Conservation (phyloP, 2,888 invertebrate genomes). For the Apodemia hepburni region DNA sequence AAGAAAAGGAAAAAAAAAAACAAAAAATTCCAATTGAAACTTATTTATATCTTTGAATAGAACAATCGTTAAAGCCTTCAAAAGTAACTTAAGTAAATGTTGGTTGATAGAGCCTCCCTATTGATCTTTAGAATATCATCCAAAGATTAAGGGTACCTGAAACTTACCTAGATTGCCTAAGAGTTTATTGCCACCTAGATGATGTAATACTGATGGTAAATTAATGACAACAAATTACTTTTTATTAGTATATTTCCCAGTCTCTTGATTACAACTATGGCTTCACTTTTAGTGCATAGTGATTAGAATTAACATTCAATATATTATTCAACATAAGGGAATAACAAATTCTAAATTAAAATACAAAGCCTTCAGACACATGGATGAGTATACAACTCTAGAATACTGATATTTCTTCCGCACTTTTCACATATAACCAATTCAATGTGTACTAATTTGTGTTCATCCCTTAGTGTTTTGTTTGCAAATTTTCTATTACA, state of each 20-base stretch:
- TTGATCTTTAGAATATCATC: too few relatives aligned
- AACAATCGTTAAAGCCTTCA: too few relatives aligned
- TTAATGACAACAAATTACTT: too few relatives aligned
- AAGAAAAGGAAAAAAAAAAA: too few relatives aligned
- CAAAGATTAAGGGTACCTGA: too few relatives aligned
- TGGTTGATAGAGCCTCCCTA: too few relatives aligned
- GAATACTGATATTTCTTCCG: constrained; percentile 49
- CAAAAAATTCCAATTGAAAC: too few relatives aligned
- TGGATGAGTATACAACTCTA: constrained; percentile 44
- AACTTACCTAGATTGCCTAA: too few relatives aligned
- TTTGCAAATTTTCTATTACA: constrained; percentile 47
- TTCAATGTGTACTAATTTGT: constrained; percentile 48
- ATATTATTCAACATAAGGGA: not conserved
- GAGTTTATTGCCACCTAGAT: too few relatives aligned
- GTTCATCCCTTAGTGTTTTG: constrained; percentile 42
- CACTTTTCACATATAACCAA: constrained; percentile 65
- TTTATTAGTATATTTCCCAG: not conserved
- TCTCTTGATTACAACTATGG: not conserved
- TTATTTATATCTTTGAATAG: too few relatives aligned
- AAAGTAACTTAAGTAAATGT: too few relatives aligned
- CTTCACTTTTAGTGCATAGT: not conserved
- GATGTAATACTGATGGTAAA: too few relatives aligned
- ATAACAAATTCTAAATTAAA: not conserved
- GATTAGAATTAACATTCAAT: not conserved
- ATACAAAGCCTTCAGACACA: constrained; percentile 37